phyloP scores from a whole-genome alignment of 2,797 vertebrate genomes.

The Macropodus opercularis region DNA sequence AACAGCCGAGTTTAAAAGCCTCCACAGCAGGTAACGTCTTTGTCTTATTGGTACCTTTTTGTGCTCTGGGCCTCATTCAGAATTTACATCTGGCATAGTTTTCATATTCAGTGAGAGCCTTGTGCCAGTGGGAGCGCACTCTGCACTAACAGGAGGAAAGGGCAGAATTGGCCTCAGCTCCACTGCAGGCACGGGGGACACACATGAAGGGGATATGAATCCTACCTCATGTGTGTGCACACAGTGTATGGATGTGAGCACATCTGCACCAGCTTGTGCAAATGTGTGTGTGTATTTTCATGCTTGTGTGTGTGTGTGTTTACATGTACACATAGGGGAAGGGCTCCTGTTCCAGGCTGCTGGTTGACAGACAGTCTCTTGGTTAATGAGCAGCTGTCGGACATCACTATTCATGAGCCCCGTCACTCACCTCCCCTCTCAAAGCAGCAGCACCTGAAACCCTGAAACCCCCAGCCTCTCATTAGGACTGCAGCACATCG shows the following conservation, averaged over 20 bases:
- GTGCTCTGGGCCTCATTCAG: constrained; percentile 50
- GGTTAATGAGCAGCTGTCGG: constrained; percentile 84
- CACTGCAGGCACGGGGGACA: constrained; percentile 49
- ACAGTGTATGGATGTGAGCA: constrained; percentile 15
- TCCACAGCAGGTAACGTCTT: constrained; percentile 24
- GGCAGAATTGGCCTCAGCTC: constrained; percentile 46
- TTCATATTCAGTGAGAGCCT: constrained; percentile 63
- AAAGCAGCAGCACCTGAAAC: constrained; percentile 68
- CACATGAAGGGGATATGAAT: constrained; percentile 69
- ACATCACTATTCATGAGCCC: constrained; percentile 84
- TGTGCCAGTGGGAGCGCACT: constrained; percentile 47
- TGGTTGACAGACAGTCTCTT: constrained; percentile 76
- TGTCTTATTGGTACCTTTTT: constrained; percentile 37
- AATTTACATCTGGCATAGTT: constrained; percentile 63
- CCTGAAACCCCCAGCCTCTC: constrained; percentile 69
- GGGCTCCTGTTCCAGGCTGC: constrained; percentile 68
- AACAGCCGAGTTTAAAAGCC: constrained; percentile 10
- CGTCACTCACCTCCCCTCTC: constrained; percentile 77
- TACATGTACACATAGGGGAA: constrained; percentile 50
- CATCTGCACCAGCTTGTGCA: constrained; percentile 43
- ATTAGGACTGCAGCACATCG: constrained; percentile 62
- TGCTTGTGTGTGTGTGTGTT: constrained; percentile 43
- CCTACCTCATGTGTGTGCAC: constrained; percentile 15
- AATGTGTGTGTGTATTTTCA: constrained; percentile 39
- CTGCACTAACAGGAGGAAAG: constrained; percentile 38